These are phyloP conservation scores for Agrilus biguttatus DNA, from an alignment of 2,888 invertebrate species.

Conservation along the genomic window DNA sequence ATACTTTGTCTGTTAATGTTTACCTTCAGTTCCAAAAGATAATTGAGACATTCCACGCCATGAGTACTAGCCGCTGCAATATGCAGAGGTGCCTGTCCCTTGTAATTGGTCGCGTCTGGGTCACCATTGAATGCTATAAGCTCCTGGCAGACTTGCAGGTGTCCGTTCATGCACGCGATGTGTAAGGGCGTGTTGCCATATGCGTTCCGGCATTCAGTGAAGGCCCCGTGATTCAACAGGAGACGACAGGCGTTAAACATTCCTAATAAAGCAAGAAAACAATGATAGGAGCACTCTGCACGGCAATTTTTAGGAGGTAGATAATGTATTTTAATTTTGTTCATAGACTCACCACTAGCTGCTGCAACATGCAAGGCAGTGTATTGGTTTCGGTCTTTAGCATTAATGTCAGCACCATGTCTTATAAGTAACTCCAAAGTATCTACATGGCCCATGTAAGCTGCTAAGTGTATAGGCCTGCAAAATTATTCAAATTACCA, in stretches of 20 bases:
- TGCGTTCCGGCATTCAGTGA: conserved; percentile 40
- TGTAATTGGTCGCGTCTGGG: conserved; percentile 37
- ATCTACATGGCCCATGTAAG: conserved; percentile 40
- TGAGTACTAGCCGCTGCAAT: conserved; percentile 44
- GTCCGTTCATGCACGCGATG: conserved; percentile 46
- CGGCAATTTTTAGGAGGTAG: neutral
- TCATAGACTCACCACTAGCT: conserved; percentile 36
- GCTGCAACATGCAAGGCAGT: conserved; percentile 49
- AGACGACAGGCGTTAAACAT: conserved; percentile 20
- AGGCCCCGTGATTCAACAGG: conserved; percentile 38
- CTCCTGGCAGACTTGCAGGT: conserved; percentile 37
- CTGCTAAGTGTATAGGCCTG: conserved; percentile 47
- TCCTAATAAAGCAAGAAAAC: conserved; percentile 12
- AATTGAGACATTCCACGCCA: conserved; percentile 44
- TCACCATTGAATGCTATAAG: conserved; percentile 36
- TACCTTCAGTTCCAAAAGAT: conserved; percentile 37
- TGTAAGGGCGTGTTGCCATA: conserved; percentile 46
- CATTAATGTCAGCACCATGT: conserved; percentile 34
- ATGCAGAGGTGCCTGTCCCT: conserved; percentile 44
- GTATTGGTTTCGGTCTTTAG: conserved; percentile 34
- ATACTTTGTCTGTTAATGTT: conserved; percentile 39
- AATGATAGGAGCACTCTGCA: neutral
- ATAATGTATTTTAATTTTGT: neutral
- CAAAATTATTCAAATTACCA: neutral
- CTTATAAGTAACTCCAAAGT: conserved; percentile 31